phyloP scores from a whole-genome alignment of 2,888 invertebrate species.

The Xestoiulus laeticollis region DNA sequence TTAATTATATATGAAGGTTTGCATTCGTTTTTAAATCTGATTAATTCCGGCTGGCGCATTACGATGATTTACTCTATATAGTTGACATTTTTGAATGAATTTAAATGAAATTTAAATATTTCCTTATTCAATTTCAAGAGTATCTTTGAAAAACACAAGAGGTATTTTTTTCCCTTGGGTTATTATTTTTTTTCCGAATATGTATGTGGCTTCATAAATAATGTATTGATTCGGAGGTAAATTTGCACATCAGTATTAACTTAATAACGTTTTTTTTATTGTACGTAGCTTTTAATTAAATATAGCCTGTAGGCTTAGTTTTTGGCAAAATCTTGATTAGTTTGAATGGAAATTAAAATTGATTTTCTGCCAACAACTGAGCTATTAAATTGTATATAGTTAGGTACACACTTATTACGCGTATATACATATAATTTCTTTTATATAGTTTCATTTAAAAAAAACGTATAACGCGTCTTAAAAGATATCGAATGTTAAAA shows the following conservation, averaged over 20 bases:
- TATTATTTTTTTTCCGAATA: neutral
- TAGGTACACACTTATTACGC: neutral
- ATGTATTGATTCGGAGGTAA: slow-evolving; percentile 11
- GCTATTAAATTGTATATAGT: neutral
- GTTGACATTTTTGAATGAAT: neutral
- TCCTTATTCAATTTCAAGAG: neutral
- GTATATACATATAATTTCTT: too few relatives aligned
- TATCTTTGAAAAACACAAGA: too few relatives aligned
- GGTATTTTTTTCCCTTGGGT: too few relatives aligned
- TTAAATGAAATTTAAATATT: neutral
- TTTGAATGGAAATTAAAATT: slow-evolving; percentile 16
- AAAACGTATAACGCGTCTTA: too few relatives aligned
- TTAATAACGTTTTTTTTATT: slow-evolving; percentile 4
- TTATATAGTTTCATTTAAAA: too few relatives aligned
- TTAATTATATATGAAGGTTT: neutral
- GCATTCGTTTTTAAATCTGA: too few relatives aligned
- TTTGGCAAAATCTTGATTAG: slow-evolving; percentile 22
- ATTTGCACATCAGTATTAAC: neutral
- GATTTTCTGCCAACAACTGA: neutral
- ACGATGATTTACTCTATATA: too few relatives aligned
- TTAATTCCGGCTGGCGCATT: too few relatives aligned
- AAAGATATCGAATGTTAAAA: too few relatives aligned
- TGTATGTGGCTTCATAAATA: slow-evolving; percentile 22
- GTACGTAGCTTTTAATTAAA: neutral
- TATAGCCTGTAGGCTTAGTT: neutral